These are phyloP conservation scores for Cephus runcator DNA, from an alignment of 2,888 invertebrate species.

Conservation along the genomic window DNA sequence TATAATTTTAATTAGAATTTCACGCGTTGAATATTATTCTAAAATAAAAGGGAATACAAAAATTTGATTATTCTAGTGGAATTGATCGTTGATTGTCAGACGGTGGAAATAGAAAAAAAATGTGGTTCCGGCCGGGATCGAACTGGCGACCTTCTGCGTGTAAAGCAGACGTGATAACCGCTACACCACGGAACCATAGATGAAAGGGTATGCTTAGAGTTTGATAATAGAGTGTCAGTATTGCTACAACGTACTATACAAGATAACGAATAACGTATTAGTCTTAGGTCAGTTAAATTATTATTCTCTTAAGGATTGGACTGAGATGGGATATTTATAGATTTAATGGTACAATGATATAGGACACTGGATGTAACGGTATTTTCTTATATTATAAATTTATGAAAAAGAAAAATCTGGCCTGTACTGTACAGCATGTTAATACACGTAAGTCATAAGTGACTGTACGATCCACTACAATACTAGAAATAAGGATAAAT, in stretches of 20 bases:
- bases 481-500: not conserved
- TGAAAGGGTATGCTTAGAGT: not conserved
- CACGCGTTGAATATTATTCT: not conserved
- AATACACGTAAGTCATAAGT: constrained; percentile 9
- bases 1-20: not conserved
- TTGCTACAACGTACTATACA: not conserved
- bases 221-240: not conserved
- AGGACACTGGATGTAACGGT: not conserved
- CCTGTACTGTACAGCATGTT: constrained; percentile 28
- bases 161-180: constrained; percentile 64
- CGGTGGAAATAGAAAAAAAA: constrained; percentile 23
- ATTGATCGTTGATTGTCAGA: not conserved
- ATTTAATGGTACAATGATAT: not conserved
- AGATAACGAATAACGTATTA: not conserved
- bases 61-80: not conserved
- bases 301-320: not conserved
- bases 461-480: not conserved
- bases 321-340: not conserved
- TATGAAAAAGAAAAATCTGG: constrained; percentile 22
- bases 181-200: constrained; percentile 67
- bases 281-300: fast-evolving
- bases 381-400: constrained; percentile 22
- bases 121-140: constrained; percentile 69
- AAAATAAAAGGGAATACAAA: not conserved
- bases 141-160: constrained; percentile 70